These are phyloP conservation scores for Rhamnusium bicolor DNA, from an alignment of 2,888 invertebrate genomes.

Conservation along the genomic window DNA sequence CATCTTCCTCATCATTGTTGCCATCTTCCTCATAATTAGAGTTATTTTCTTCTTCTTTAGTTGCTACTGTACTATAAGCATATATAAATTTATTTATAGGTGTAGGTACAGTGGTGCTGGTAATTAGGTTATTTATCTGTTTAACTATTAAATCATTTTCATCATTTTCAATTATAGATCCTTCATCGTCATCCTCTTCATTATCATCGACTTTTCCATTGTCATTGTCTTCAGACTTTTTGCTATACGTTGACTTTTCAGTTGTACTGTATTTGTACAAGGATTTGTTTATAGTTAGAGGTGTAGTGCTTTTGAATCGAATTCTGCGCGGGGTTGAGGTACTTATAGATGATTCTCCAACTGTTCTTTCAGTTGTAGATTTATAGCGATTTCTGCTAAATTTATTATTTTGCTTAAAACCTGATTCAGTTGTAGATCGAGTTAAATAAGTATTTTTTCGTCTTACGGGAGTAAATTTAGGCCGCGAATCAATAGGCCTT, in stretches of 20 bases:
- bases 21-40: not conserved
- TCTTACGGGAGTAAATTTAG: constrained; percentile 50
- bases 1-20: not conserved
- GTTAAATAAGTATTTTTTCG: constrained; percentile 27
- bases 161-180: constrained; percentile 2
- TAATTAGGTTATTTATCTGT: no score
- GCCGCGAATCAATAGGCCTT: constrained; percentile 51
- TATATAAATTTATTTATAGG: constrained; percentile 10
- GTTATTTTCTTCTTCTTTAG: not conserved
- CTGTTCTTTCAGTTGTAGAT: constrained; percentile 36
- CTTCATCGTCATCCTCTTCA: constrained; percentile 15
- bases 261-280: constrained; percentile 52
- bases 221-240: not conserved
- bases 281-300: constrained; percentile 42
- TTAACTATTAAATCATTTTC: no score
- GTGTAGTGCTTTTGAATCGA: constrained; percentile 33
- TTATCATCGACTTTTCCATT: not conserved
- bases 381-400: constrained; percentile 44
- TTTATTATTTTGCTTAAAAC: constrained; percentile 42
- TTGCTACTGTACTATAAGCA: constrained; percentile 1
- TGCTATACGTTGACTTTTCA: constrained; percentile 26
- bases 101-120: not conserved
- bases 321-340: not conserved
- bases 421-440: constrained; percentile 45
- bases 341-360: not conserved